Evolutionary conservation across 2,113 vertebrate genomes (phyloP).

Genomic region (Seriola aureovittata): DNA sequence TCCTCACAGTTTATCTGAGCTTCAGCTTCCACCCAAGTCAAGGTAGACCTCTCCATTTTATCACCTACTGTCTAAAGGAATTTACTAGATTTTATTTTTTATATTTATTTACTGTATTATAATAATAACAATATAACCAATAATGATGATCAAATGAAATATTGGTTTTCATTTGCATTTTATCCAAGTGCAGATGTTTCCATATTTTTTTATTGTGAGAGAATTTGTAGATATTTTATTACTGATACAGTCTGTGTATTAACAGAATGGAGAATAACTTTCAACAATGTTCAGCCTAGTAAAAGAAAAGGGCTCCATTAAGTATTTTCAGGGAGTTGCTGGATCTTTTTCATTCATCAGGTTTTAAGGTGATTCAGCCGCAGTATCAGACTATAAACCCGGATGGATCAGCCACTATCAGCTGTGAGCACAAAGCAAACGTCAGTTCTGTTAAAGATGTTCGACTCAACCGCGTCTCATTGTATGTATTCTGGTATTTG

Average conservation of each 20-base stretch:
- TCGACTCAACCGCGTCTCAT: background rate
- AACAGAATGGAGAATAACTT: background rate
- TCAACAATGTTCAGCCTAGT: background rate
- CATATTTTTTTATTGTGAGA: background rate
- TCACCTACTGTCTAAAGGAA: background rate
- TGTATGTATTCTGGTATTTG: background rate
- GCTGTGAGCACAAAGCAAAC: conserved; percentile 16
- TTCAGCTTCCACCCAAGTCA: background rate
- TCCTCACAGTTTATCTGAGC: conserved; percentile 2
- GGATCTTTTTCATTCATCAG: background rate
- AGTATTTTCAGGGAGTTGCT: background rate
- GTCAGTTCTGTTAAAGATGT: background rate
- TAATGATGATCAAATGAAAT: background rate
- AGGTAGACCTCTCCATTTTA: conserved; percentile 41
- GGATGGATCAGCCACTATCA: conserved; percentile 3
- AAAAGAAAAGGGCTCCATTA: background rate
- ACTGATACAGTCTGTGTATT: background rate
- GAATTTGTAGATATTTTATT: no score
- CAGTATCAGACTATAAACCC: background rate
- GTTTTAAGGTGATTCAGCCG: conserved; percentile 40
- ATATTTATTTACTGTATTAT: no score
- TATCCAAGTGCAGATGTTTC: background rate
- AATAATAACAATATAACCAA: background rate
- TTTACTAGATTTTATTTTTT: background rate
- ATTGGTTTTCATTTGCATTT: background rate